Conservation (phyloP, 92 coral and sea anemone genomes). For the Heliopora coerulea region DNA sequence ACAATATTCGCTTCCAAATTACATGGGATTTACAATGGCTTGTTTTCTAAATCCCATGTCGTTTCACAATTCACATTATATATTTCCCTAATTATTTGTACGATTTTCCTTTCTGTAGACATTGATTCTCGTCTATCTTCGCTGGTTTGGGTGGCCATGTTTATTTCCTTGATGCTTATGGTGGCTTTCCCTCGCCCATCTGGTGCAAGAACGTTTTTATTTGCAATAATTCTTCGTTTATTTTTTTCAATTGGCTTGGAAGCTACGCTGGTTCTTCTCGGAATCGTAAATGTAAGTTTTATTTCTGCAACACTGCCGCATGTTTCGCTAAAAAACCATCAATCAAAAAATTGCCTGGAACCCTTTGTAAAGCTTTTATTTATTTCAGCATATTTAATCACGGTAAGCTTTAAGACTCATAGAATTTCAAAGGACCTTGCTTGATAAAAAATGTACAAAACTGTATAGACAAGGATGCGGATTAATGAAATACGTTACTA, state of each 20-base stretch:
- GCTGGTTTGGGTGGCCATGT: conserved; percentile 99
- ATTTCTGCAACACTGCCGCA: not conserved
- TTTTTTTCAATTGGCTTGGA: conserved; percentile 93
- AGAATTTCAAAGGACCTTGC: no score
- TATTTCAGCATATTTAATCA: no score
- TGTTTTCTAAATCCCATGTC: no score
- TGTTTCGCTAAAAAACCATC: no score
- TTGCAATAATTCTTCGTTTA: conserved; percentile 84
- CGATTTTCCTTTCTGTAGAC: conserved; percentile 57
- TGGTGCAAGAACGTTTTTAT: conserved; percentile 90
- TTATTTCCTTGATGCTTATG: conserved; percentile 82
- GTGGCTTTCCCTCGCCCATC: conserved; percentile 97
- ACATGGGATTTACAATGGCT: no score
- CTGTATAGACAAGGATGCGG: no score
- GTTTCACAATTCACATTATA: no score
- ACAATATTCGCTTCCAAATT: no score
- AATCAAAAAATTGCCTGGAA: no score
- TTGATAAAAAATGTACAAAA: no score
- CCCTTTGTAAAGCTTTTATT: not conserved
- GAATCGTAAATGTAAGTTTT: conserved; percentile 89
- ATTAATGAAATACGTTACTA: no score
- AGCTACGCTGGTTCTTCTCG: conserved; percentile 84
- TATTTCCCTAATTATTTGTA: not conserved
- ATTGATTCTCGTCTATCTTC: conserved; percentile 90
- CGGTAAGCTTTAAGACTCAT: no score